phyloP scores from a whole-genome alignment of 1,140 invertebrate genomes.

The Zophobas atratus region DNA sequence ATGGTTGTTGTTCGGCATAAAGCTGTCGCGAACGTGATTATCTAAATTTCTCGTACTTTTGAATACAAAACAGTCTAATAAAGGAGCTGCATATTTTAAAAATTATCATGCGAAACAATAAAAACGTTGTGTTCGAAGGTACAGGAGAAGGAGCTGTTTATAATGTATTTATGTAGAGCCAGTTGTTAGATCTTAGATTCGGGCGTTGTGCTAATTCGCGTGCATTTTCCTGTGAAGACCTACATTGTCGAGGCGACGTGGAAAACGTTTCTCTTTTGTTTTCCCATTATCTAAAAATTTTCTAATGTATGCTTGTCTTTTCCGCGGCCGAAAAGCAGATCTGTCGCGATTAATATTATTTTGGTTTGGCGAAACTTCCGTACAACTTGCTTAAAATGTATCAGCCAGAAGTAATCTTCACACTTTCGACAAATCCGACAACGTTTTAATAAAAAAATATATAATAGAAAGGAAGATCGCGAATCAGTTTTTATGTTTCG shows the following conservation, averaged over 20 bases:
- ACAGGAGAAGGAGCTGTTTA: neutral
- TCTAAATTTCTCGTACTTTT: no score
- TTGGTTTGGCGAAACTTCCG: constrained; percentile 34
- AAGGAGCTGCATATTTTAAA: no score
- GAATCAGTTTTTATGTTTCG: constrained; percentile 11
- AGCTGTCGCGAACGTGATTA: no score
- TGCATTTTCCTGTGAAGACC: constrained; percentile 18
- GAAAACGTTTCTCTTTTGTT: constrained; percentile 36
- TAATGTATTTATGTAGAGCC: constrained; percentile 6
- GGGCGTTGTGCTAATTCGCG: constrained; percentile 20
- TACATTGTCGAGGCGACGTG: neutral
- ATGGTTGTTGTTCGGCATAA: no score
- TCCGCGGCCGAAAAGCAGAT: constrained; percentile 20
- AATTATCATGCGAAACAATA: no score
- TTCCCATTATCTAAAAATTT: constrained; percentile 20
- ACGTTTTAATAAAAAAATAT: constrained; percentile 7
- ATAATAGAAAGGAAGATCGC: constrained; percentile 19
- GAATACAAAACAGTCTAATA: no score
- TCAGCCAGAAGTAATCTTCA: constrained; percentile 7
- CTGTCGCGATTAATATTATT: constrained; percentile 16
- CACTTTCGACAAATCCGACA: constrained; percentile 22
- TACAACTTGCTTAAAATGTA: constrained; percentile 24
- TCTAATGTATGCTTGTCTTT: constrained; percentile 26
- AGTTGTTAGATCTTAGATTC: constrained; percentile 20
- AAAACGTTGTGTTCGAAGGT: no score